These are phyloP conservation scores for Dryobotodes eremita DNA, from an alignment of 2,888 invertebrate genomes.

Conservation along the genomic window DNA sequence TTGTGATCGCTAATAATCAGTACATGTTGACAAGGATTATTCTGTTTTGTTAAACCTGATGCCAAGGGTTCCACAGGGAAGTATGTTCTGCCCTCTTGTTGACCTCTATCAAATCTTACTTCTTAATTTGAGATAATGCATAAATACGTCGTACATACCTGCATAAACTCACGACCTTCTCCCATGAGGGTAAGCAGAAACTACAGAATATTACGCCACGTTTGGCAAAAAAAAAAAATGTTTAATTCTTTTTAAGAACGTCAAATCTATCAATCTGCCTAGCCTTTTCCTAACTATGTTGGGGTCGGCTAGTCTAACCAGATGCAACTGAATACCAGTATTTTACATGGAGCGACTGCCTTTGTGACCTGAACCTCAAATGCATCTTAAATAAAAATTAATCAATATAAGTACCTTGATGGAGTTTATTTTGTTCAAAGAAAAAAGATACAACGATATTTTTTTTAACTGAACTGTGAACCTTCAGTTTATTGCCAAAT, in stretches of 20 bases:
- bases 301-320: too few species aligned
- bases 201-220: background rate
- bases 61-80: conserved; percentile 9
- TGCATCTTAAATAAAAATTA: background rate
- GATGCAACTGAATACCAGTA: too few species aligned
- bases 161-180: background rate
- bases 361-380: too few species aligned
- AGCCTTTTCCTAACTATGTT: too few species aligned
- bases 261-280: too few species aligned
- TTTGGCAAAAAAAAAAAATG: background rate
- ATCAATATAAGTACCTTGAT: background rate
- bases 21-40: background rate
- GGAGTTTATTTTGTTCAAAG: conserved; percentile 3
- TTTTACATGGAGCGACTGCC: too few species aligned
- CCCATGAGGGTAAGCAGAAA: background rate
- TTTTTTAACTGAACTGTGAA: background rate
- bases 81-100: background rate
- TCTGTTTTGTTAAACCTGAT: background rate
- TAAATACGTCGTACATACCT: too few species aligned
- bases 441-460: background rate
- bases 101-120: background rate
- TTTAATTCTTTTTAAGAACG: background rate
- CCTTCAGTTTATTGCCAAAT: conserved; percentile 7
- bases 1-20: background rate
- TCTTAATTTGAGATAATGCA: background rate